Conservation (phyloP, 2,113 vertebrate genomes). For the Ranitomeya imitator region DNA sequence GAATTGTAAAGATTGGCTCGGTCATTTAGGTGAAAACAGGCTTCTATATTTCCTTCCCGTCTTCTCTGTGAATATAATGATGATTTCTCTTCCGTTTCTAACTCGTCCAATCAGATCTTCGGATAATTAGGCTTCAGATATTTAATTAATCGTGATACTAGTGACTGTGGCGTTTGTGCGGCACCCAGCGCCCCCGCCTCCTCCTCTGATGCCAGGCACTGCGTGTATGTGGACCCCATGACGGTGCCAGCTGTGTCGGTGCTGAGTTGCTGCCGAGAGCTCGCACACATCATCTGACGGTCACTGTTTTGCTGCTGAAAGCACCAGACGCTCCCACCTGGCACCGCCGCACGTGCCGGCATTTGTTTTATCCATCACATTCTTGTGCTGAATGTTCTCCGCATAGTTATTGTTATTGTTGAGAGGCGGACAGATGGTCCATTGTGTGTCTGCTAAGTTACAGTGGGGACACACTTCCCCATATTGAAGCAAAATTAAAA, state of each 20-base stretch:
- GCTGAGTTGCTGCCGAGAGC: not conserved
- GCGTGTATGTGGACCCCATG: too few relatives aligned
- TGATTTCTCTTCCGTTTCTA: not conserved
- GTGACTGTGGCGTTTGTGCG: not conserved
- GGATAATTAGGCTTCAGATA: not conserved
- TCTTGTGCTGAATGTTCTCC: not conserved
- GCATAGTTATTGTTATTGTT: not conserved
- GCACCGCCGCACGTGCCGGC: not conserved
- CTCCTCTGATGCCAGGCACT: not conserved
- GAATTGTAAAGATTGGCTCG: too few relatives aligned
- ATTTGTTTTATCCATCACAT: not conserved
- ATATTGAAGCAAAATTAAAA: not conserved
- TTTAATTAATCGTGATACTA: not conserved
- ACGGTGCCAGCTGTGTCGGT: not conserved
- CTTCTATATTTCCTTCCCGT: too few relatives aligned
- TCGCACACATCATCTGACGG: not conserved
- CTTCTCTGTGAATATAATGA: not conserved
- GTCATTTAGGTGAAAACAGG: too few relatives aligned
- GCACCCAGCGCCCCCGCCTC: not conserved
- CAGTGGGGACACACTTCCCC: not conserved
- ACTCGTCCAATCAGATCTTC: not conserved
- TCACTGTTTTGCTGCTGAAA: not conserved
- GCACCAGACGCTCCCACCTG: not conserved
- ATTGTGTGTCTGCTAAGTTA: not conserved
- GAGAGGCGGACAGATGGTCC: slow-evolving; percentile 2